A percentile compares a stretch with the other conserved stretches of the same genome.
Conservation (phyloP, 2,888 invertebrate species). For the Holacanthella duospinosa region DNA sequence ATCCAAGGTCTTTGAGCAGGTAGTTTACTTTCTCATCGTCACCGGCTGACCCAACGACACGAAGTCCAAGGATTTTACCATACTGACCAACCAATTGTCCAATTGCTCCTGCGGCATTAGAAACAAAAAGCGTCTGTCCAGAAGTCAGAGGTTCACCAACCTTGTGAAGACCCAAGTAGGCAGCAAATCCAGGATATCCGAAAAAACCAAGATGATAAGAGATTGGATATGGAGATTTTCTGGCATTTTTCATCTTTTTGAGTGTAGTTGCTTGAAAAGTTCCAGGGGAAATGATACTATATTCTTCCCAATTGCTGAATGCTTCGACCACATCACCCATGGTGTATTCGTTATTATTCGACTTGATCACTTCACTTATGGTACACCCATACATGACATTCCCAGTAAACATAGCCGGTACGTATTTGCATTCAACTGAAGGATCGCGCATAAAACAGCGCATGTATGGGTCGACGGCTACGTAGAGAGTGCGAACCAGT, state of each 20-base stretch:
- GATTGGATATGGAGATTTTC: conserved; percentile 6
- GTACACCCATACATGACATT: neutral
- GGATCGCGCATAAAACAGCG: conserved; percentile 5
- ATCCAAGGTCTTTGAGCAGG: conserved; percentile 11
- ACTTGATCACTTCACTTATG: conserved; percentile 8
- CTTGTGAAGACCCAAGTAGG: conserved; percentile 14
- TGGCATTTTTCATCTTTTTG: conserved; percentile 5
- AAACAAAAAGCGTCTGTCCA: conserved; percentile 13
- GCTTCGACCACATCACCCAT: conserved; percentile 5
- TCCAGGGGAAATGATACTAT: neutral
- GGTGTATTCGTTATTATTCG: conserved; percentile 1
- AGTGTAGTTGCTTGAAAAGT: neutral
- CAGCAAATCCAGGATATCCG: conserved; percentile 14
- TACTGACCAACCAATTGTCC: conserved; percentile 14
- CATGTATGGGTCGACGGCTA: conserved; percentile 14
- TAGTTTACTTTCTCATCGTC: conserved; percentile 11
- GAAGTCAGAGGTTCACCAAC: conserved; percentile 12
- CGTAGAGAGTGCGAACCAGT: conserved; percentile 5
- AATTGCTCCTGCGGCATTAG: conserved; percentile 12
- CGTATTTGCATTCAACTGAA: conserved; percentile 5
- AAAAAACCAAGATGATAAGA: conserved; percentile 13
- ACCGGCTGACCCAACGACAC: conserved; percentile 13
- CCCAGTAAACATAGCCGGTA: conserved; percentile 2
- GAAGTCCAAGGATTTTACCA: conserved; percentile 10
- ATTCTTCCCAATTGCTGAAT: conserved; percentile 11